Conservation (phyloP, 2,797 vertebrate genomes). For the Cynodonichthys magdalenae region DNA sequence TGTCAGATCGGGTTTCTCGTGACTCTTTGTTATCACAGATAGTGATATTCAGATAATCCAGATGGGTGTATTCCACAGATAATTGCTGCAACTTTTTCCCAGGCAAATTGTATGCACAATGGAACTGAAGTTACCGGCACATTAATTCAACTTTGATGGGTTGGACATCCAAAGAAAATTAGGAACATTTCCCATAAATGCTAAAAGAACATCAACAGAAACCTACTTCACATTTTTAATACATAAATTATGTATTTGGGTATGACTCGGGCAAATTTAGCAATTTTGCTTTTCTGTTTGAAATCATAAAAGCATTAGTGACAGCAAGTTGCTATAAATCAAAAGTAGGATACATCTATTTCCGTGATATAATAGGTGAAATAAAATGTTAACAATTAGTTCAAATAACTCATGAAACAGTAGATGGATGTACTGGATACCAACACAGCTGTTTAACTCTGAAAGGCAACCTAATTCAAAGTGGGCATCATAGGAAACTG, state of each 20-base stretch:
- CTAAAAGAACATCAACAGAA: constrained; percentile 5
- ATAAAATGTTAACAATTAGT: too few relatives aligned
- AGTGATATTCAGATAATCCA: constrained; percentile 46
- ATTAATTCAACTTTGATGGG: not conserved
- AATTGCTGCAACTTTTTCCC: constrained; percentile 55
- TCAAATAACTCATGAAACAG: too few relatives aligned
- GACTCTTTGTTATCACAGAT: constrained; percentile 55
- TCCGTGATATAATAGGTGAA: too few relatives aligned
- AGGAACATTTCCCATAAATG: not conserved
- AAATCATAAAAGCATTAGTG: too few relatives aligned
- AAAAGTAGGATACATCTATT: too few relatives aligned
- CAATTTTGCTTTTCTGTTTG: too few relatives aligned
- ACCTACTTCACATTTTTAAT: not conserved
- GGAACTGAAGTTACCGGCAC: constrained; percentile 8
- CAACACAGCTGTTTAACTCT: too few relatives aligned
- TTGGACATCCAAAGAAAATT: constrained; percentile 8
- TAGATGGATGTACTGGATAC: too few relatives aligned
- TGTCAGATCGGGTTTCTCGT: constrained; percentile 62
- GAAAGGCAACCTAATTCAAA: too few relatives aligned
- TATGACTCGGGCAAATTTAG: too few relatives aligned
- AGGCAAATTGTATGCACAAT: constrained; percentile 29
- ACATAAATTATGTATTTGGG: not conserved
- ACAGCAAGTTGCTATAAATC: too few relatives aligned
- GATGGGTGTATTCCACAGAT: constrained; percentile 48
- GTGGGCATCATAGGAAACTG: too few relatives aligned